A percentile compares a stretch with the other conserved stretches of the same genome.
These are phyloP conservation scores for Amaurobius ferox DNA, from an alignment of 2,888 invertebrate genomes.

Conservation along the genomic window DNA sequence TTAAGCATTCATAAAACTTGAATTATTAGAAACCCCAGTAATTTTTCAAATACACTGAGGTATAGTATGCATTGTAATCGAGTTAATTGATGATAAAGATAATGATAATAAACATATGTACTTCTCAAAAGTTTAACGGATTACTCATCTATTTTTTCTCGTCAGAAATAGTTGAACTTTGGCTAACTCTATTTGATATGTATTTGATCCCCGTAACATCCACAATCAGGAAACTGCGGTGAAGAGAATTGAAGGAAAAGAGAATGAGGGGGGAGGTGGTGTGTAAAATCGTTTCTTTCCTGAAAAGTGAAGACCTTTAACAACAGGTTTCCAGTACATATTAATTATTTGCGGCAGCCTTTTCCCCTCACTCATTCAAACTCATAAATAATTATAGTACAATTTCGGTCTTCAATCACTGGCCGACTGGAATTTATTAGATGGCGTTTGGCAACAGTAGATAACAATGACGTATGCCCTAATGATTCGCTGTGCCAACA, in stretches of 20 bases:
- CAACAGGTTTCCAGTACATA: slow-evolving; percentile 70
- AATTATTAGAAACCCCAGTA: no score
- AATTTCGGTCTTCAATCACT: slow-evolving; percentile 66
- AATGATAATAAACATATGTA: no score
- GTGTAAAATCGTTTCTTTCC: slow-evolving; percentile 60
- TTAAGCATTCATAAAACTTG: no score
- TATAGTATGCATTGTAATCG: no score
- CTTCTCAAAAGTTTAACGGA: no score
- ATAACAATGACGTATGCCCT: slow-evolving; percentile 65
- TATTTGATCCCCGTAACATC: slow-evolving; percentile 13
- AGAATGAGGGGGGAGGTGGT: slow-evolving; percentile 21
- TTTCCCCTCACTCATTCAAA: slow-evolving; percentile 64
- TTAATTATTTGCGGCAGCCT: slow-evolving; percentile 66
- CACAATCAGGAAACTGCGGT: slow-evolving; percentile 60
- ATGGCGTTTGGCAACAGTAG: slow-evolving; percentile 65
- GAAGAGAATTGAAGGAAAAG: slow-evolving; percentile 51
- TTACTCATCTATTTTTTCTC: no score
- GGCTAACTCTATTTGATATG: no score
- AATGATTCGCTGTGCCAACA: slow-evolving; percentile 58
- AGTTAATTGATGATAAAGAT: no score
- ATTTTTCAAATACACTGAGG: no score
- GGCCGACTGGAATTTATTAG: slow-evolving; percentile 67
- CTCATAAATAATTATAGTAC: slow-evolving; percentile 69
- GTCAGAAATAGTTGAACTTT: no score
- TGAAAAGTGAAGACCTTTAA: slow-evolving; percentile 67